A percentile compares a stretch with the other conserved stretches of the same genome.
phyloP scores from a whole-genome alignment of 2,888 invertebrate genomes.

The Shargacucullia verbasci region DNA sequence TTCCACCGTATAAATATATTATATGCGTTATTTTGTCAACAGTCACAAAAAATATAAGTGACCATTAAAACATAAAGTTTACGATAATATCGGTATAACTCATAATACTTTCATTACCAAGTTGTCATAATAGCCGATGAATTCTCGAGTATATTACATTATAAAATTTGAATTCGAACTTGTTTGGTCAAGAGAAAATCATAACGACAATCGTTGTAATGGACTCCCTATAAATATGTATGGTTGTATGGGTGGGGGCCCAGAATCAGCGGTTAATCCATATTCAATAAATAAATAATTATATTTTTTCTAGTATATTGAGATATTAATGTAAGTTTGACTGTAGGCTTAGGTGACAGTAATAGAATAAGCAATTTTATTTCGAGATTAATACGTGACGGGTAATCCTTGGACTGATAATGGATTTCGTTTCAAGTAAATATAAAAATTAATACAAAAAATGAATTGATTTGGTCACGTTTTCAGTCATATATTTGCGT shows the following conservation, averaged over 20 bases:
- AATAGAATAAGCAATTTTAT: no score
- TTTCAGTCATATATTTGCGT: no score
- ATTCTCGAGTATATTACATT: slow-evolving; percentile 65
- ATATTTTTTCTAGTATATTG: slow-evolving; percentile 5
- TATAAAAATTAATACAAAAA: no score
- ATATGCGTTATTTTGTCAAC: slow-evolving; percentile 68
- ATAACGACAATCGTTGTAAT: slow-evolving; percentile 56
- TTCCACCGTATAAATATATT: slow-evolving; percentile 54
- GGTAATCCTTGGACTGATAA: no score
- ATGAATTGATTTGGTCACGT: no score
- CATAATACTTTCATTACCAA: slow-evolving; percentile 64
- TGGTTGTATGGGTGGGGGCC: slow-evolving; percentile 44
- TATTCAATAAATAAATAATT: slow-evolving; percentile 20
- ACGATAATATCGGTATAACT: slow-evolving; percentile 64
- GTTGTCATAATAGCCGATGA: slow-evolving; percentile 69
- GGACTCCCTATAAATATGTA: slow-evolving; percentile 58
- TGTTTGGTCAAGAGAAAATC: slow-evolving; percentile 64
- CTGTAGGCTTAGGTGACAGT: no score
- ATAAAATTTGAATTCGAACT: slow-evolving; percentile 69
- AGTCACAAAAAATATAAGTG: slow-evolving; percentile 57
- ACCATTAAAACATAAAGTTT: slow-evolving; percentile 67
- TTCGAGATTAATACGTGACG: no score
- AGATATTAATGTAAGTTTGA: slow-evolving; percentile 9
- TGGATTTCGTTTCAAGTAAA: no score
- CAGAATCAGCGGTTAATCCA: slow-evolving; percentile 44